These are phyloP conservation scores for Glareola pratincola DNA, from an alignment of 2,113 vertebrate species.

Conservation along the genomic window DNA sequence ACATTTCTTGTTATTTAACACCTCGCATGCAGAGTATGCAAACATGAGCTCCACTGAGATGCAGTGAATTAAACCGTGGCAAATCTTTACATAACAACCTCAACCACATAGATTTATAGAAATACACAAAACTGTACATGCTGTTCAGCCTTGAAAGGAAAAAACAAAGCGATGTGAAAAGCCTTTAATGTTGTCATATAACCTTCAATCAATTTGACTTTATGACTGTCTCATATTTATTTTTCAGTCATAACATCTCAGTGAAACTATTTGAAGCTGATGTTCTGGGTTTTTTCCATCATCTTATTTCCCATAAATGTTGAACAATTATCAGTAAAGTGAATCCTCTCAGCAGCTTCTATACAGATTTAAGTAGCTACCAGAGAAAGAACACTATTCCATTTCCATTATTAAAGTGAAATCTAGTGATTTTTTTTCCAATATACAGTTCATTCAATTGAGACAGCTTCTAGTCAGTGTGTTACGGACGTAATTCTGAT, in stretches of 20 bases:
- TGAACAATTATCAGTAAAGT: conserved; percentile 41
- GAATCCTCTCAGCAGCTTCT: conserved; percentile 18
- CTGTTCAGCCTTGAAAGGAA: neutral
- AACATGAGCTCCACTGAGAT: neutral
- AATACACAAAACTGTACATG: neutral
- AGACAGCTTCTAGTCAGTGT: neutral
- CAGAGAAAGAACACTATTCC: neutral
- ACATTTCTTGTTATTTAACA: neutral
- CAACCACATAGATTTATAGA: neutral
- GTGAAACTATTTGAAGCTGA: conserved; percentile 20
- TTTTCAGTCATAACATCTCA: neutral
- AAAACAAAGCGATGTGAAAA: neutral
- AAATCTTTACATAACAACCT: neutral
- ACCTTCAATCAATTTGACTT: neutral
- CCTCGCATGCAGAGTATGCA: neutral
- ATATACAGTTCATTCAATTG: neutral
- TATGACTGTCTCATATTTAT: neutral
- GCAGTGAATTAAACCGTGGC: neutral
- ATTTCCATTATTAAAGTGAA: conserved; percentile 43
- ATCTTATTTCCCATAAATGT: conserved; percentile 42
- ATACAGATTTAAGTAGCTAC: conserved; percentile 11
- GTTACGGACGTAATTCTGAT: neutral
- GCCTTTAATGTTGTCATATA: neutral
- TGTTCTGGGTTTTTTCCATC: neutral
- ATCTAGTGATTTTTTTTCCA: neutral